phyloP scores from a whole-genome alignment of 2,888 invertebrate genomes.

The Norana najaformis region DNA sequence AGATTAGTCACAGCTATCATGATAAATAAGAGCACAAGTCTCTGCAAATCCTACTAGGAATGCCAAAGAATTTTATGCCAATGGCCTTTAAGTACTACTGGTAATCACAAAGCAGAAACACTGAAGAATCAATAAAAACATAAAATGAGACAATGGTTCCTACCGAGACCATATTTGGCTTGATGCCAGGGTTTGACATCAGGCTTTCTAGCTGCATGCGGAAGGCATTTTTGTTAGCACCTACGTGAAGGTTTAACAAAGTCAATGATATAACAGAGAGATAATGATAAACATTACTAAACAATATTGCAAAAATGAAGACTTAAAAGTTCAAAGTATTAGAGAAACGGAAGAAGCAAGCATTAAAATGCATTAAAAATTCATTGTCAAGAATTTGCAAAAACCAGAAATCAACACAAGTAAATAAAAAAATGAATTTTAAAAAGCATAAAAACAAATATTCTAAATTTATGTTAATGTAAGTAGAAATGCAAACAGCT shows the following conservation, averaged over 20 bases:
- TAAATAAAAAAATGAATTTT: background rate
- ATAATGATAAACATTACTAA: background rate
- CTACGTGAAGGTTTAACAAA: slow-evolving; percentile 46
- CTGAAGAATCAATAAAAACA: background rate
- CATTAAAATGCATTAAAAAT: background rate
- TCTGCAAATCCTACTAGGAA: background rate
- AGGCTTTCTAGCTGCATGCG: slow-evolving; percentile 64
- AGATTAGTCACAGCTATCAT: background rate
- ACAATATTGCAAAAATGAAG: background rate
- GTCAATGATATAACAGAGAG: background rate
- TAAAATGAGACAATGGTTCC: slow-evolving; percentile 16
- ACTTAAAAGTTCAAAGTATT: background rate
- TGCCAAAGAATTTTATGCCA: background rate
- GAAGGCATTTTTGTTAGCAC: slow-evolving; percentile 61
- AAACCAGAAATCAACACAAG: too few relatives aligned
- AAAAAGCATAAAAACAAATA: background rate
- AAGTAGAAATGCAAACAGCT: background rate
- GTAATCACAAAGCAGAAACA: background rate
- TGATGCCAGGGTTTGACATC: slow-evolving; percentile 66
- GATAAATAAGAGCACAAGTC: background rate
- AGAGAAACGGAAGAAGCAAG: too few relatives aligned
- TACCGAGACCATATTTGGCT: slow-evolving; percentile 63
- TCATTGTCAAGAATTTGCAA: background rate
- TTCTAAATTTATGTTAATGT: background rate
- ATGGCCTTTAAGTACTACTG: too few relatives aligned